Base-by-base conservation (phyloP, 1,140 invertebrate genomes). In the Drosophila tristis region DNA sequence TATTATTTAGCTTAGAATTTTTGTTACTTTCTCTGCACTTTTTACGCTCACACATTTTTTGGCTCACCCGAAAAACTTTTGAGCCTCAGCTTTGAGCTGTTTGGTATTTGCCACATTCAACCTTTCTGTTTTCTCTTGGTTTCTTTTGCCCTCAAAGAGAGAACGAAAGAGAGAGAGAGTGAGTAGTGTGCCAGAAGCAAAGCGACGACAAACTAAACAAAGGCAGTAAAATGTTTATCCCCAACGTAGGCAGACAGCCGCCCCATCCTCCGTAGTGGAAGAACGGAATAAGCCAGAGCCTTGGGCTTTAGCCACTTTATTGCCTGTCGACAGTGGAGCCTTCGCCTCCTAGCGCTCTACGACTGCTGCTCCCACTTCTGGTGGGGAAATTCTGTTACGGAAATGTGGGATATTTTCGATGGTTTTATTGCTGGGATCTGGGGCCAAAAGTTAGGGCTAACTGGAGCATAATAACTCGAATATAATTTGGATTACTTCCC, bases 181-280 rank as follows among this genome's bases (percentile, higher is more conserved):
- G 5, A 26, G 26, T 0, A 20, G 20, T 1, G 20, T 2, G 20
- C 29, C 29, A 31, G 7, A 9, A 35, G 20, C 59, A 23, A 4
- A 25, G 23, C 60, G 39, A 58, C 66, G 51, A 57, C 9, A 70
- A 70, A 70, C 66, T 70, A 70, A 70, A 68, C 51, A 39, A 39
- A 70, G 66, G 44, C 54, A 35, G 64, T 70, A 70, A 71, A 71
- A 58, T 68, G 66, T 70, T 70, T 70, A 68, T 70, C 53, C 51
- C 44, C 29, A 7, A 9, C 11, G 9, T 31, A 26, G 43, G 48
- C 50, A n/a, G 26, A 13, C 4, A 13, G 11, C 9, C 35, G 35
- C 35, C 11, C 3, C 35, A 11, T 11, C 4, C 11, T 39, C 4
- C 35, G 8, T 39, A 15, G 39, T 25, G 51, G 66, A 11, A 13